Conservation (phyloP, 2,888 invertebrate genomes). For the Dicranocentrus wangi region DNA sequence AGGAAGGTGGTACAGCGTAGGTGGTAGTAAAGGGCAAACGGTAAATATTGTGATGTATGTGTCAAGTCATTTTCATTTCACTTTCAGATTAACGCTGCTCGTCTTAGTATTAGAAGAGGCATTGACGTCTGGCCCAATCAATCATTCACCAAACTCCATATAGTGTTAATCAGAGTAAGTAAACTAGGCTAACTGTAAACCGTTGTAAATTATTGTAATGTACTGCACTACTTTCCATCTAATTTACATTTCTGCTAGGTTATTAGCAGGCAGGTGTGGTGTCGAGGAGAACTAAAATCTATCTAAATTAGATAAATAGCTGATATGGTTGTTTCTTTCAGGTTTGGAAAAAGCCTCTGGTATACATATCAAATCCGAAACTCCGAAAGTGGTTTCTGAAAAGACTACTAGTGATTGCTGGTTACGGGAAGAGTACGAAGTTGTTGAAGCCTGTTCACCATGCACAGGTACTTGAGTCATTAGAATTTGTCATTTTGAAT, state of each 20-base stretch:
- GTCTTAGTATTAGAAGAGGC: constrained; percentile 83
- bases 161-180: constrained; percentile 47
- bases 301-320: too few species aligned
- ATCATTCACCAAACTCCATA: constrained; percentile 64
- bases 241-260: not conserved
- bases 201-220: not conserved
- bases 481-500: not conserved
- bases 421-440: constrained; percentile 82
- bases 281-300: too few species aligned
- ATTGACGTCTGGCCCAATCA: constrained; percentile 65
- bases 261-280: not conserved
- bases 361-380: constrained; percentile 80
- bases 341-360: constrained; percentile 23
- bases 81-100: constrained; percentile 84
- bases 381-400: constrained; percentile 78
- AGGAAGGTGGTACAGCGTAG: not conserved
- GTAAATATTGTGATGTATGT: not conserved
- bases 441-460: constrained; percentile 87
- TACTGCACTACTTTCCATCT: not conserved
- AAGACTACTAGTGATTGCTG: constrained; percentile 77
- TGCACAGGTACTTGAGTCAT: constrained; percentile 81
- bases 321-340: not conserved
- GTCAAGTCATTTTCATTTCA: constrained; percentile 57
- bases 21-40: too few species aligned
- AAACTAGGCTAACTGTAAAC: not conserved